phyloP scores from a whole-genome alignment of 2,888 invertebrate species.

The Phortica magna region DNA sequence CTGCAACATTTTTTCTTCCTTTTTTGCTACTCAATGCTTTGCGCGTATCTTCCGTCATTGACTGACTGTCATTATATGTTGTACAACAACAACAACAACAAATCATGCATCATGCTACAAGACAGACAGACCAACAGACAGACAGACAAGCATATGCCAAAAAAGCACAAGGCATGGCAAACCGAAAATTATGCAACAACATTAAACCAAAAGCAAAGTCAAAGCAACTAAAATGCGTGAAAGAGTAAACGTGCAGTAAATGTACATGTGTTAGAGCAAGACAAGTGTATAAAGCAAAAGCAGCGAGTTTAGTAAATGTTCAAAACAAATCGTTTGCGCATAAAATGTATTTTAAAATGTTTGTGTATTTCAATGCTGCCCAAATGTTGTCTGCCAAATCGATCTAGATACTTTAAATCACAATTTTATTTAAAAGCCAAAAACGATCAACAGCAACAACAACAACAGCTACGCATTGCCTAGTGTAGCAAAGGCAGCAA shows the following conservation, averaged over 20 bases:
- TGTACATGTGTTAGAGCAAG: too few species aligned
- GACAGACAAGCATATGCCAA: background rate
- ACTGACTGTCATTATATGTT: background rate
- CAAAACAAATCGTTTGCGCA: constrained; percentile 26
- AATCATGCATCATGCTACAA: background rate
- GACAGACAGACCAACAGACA: background rate
- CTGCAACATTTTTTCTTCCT: background rate
- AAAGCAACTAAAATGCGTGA: constrained; percentile 4
- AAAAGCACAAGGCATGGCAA: constrained; percentile 3
- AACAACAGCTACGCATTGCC: background rate
- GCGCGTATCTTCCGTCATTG: constrained; percentile 10
- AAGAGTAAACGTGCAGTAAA: too few species aligned
- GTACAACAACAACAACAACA: background rate
- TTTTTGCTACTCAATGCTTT: background rate
- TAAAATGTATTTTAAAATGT: background rate
- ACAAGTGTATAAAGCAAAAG: background rate
- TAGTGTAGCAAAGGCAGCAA: background rate
- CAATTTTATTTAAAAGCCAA: constrained; percentile 63
- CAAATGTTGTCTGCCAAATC: constrained; percentile 60
- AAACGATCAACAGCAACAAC: constrained; percentile 40
- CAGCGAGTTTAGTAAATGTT: background rate
- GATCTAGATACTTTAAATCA: constrained; percentile 72
- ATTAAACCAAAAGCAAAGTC: background rate
- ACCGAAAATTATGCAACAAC: constrained; percentile 16
- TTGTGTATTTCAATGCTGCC: too few species aligned